phyloP scores from a whole-genome alignment of 2,113 vertebrate species.

The Apodemus speciosus region DNA sequence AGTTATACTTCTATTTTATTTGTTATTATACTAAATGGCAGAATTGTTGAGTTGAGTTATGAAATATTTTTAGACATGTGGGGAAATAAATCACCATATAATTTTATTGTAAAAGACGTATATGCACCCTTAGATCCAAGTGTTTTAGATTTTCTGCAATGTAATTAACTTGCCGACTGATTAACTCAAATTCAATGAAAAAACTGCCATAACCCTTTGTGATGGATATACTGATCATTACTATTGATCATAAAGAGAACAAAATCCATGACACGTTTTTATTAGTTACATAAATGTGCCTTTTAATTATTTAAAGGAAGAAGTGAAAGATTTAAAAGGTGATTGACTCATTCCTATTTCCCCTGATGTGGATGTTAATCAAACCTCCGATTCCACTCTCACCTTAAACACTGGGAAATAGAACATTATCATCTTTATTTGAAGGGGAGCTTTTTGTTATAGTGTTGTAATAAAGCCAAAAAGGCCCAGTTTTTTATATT shows the following conservation, averaged over 20 bases:
- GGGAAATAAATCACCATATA: neutral
- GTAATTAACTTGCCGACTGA: neutral
- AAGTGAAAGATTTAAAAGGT: slow-evolving; percentile 76
- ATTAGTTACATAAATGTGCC: slow-evolving; percentile 78
- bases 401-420: slow-evolving; percentile 63
- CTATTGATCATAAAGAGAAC: slow-evolving; percentile 82
- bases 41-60: neutral
- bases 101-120: neutral
- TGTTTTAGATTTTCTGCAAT: neutral
- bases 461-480: slow-evolving; percentile 28
- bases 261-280: slow-evolving; percentile 88
- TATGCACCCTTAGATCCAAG: neutral
- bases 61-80: neutral
- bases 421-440: slow-evolving; percentile 2
- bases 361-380: slow-evolving; percentile 81
- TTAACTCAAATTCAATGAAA: slow-evolving; percentile 82
- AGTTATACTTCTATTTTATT: neutral
- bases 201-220: slow-evolving; percentile 86
- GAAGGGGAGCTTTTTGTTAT: slow-evolving; percentile 44
- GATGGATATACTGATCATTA: slow-evolving; percentile 88
- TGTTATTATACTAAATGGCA: neutral
- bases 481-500: neutral
- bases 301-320: slow-evolving; percentile 83
- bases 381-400: slow-evolving; percentile 83
- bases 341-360: slow-evolving; percentile 79